phyloP scores from a whole-genome alignment of 2,797 vertebrate species.

The Arvicola amphibius region DNA sequence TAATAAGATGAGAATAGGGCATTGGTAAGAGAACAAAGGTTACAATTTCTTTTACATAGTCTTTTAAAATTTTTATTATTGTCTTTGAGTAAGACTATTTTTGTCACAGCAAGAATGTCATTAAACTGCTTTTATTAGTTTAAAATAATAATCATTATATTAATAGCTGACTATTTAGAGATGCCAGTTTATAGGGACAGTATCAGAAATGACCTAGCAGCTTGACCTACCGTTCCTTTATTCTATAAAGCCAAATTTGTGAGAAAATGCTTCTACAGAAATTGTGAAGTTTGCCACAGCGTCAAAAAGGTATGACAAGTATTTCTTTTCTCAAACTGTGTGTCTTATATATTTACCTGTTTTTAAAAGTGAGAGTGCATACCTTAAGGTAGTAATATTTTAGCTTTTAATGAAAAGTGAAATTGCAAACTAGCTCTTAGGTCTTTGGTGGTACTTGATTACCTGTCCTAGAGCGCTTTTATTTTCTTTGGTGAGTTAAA shows the following conservation, averaged over 20 bases:
- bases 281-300: slow-evolving; percentile 50
- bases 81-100: slow-evolving; percentile 39
- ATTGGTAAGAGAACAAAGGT: neutral
- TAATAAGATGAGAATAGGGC: slow-evolving; percentile 12
- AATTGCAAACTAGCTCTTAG: slow-evolving; percentile 16
- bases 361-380: slow-evolving; percentile 27
- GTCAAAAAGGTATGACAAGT: slow-evolving; percentile 25
- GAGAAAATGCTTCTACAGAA: slow-evolving; percentile 45
- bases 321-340: slow-evolving; percentile 47
- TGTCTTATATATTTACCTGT: neutral
- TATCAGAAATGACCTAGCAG: slow-evolving; percentile 38
- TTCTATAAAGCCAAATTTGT: slow-evolving; percentile 58
- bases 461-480: slow-evolving; percentile 36
- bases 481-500: neutral
- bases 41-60: slow-evolving; percentile 17
- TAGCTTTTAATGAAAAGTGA: slow-evolving; percentile 64
- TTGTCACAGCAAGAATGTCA: slow-evolving; percentile 31
- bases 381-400: neutral
- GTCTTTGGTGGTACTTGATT: slow-evolving; percentile 49
- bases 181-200: slow-evolving; percentile 33
- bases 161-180: slow-evolving; percentile 42
- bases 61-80: slow-evolving; percentile 22
- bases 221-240: slow-evolving; percentile 55
- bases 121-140: slow-evolving; percentile 58
- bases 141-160: slow-evolving; percentile 38